These are phyloP conservation scores for Lasaia peninsularis DNA, from an alignment of 1,140 invertebrate genomes.

Conservation along the genomic window DNA sequence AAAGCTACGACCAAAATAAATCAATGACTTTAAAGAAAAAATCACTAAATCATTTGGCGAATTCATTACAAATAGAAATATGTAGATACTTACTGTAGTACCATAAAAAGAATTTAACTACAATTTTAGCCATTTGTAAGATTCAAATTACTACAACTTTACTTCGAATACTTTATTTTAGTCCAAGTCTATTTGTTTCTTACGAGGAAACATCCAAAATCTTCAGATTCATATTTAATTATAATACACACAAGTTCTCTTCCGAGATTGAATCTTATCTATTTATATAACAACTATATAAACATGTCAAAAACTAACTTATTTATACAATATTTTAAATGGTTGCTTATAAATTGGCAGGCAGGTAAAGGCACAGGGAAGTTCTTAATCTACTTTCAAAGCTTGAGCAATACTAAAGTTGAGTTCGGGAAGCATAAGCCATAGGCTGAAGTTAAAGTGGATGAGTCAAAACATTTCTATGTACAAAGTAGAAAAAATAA, in stretches of 20 bases:
- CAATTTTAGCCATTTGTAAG: no score
- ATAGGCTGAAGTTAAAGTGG: background rate
- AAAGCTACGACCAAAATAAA: no score
- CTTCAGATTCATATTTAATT: background rate
- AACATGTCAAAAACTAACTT: slow-evolving; percentile 4
- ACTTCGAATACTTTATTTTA: no score
- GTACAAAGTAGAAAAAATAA: background rate
- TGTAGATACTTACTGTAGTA: no score
- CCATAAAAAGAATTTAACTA: no score
- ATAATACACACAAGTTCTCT: background rate
- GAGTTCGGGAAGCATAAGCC: background rate
- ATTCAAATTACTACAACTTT: no score
- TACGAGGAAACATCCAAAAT: no score
- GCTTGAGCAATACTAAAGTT: slow-evolving; percentile 3
- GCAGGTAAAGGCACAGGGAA: slow-evolving; percentile 5
- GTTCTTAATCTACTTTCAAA: background rate
- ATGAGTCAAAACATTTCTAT: background rate
- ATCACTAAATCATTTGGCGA: no score
- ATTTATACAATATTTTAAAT: background rate
- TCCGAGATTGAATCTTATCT: background rate
- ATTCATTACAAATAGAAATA: no score
- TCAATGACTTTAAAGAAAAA: no score
- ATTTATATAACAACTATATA: slow-evolving; percentile 1
- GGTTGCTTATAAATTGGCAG: slow-evolving; percentile 5
- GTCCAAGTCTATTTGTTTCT: no score